Conservation (phyloP, 1,140 invertebrate species). For the Pteromalus puparum region DNA sequence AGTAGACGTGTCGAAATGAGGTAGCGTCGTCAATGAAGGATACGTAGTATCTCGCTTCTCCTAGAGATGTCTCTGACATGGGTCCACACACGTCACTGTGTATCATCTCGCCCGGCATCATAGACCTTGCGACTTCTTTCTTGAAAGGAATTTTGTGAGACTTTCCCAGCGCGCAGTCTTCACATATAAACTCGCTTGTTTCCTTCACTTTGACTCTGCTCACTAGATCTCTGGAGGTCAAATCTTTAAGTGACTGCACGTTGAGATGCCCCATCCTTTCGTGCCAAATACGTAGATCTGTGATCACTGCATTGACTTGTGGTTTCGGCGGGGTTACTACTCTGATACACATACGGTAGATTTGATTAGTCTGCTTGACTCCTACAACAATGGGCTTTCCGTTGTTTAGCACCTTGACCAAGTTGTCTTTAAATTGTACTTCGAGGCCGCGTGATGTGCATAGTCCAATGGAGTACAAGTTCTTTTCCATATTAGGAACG, state of each 20-base stretch:
- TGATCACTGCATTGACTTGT: background rate
- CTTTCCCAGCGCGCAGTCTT: background rate
- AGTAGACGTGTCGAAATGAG: background rate
- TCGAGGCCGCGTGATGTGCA: conserved; percentile 50
- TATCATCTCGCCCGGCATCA: background rate
- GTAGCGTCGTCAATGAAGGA: background rate
- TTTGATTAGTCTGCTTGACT: too few species aligned
- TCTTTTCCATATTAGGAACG: conserved; percentile 53
- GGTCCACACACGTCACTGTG: background rate
- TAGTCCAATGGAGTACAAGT: conserved; percentile 58
- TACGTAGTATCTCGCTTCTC: background rate
- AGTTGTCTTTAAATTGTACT: conserved; percentile 42
- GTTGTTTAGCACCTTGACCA: background rate
- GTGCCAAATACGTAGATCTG: background rate
- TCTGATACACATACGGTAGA: background rate
- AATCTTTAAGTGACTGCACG: background rate
- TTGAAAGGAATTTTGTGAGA: background rate
- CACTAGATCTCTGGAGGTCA: background rate
- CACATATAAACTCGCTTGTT: background rate
- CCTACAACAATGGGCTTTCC: too few species aligned
- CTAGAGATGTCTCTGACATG: background rate
- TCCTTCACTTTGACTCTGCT: background rate
- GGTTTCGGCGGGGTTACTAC: background rate
- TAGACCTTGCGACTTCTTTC: background rate
- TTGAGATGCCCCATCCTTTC: background rate